Evolutionary conservation across 1,140 invertebrate genomes (phyloP).

Genomic region (Microvelia longipes): DNA sequence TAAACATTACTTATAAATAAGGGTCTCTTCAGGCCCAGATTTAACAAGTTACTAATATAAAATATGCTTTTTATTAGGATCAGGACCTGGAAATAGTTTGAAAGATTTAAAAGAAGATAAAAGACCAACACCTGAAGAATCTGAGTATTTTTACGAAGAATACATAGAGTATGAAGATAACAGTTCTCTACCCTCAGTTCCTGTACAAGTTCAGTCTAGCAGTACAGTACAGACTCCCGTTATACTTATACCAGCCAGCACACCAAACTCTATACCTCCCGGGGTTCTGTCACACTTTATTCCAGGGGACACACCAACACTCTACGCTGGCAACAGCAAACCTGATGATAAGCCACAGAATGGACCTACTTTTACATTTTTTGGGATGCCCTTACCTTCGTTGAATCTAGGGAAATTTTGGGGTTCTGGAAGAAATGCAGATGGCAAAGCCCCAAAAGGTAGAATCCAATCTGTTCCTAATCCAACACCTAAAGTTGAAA

Average conservation of each 20-base stretch:
- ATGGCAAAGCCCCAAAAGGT: constrained; percentile 23
- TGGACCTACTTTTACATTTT: constrained; percentile 55
- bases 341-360: constrained; percentile 26
- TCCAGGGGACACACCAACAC: constrained; percentile 44
- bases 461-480: constrained; percentile 16
- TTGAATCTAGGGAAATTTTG: constrained; percentile 48
- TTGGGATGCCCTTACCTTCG: constrained; percentile 60
- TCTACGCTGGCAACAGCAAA: constrained; percentile 35
- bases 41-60: no score
- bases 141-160: constrained; percentile 65
- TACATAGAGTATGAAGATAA: constrained; percentile 54
- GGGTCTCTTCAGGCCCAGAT: no score
- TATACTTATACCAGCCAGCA: not conserved
- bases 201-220: constrained; percentile 20
- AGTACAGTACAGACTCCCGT: constrained; percentile 11
- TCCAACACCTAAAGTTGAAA: constrained; percentile 33
- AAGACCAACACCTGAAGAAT: constrained; percentile 46
- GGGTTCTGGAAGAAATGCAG: constrained; percentile 34
- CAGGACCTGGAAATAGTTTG: constrained; percentile 37
- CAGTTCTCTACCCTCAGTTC: constrained; percentile 29
- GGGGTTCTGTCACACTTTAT: constrained; percentile 30
- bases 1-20: no score
- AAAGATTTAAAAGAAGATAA: not conserved
- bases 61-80: no score
- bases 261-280: constrained; percentile 16